phyloP scores from a whole-genome alignment of 2,888 invertebrate species.

The Leuctra nigra region DNA sequence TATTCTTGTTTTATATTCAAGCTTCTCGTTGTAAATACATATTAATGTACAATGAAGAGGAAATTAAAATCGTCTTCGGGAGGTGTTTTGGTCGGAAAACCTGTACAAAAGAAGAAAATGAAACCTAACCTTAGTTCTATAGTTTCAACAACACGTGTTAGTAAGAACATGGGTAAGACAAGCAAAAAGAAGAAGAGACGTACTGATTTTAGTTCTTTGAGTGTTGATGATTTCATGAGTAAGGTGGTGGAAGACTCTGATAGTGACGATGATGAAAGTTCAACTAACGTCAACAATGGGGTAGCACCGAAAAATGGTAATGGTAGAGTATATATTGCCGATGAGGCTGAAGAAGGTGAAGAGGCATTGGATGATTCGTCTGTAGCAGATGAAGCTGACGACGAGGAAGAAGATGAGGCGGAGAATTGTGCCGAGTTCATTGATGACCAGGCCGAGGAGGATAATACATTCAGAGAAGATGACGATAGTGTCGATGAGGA shows the following conservation, averaged over 20 bases:
- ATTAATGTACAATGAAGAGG: no score
- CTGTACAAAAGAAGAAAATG: no score
- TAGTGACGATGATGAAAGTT: background rate
- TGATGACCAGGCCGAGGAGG: background rate
- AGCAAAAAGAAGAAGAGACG: no score
- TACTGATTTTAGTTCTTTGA: no score
- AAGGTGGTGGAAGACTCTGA: slow-evolving; percentile 10
- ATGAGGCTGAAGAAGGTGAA: background rate
- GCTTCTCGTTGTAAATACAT: no score
- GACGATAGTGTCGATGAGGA: slow-evolving; percentile 7
- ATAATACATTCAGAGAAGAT: background rate
- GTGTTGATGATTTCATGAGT: slow-evolving; percentile 23
- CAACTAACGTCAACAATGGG: background rate
- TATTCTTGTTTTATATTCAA: no score
- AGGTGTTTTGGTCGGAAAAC: no score
- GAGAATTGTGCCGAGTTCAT: no score
- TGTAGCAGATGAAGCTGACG: slow-evolving; percentile 3
- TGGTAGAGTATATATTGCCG: background rate
- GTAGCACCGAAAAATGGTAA: background rate
- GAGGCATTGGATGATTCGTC: background rate
- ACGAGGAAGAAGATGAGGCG: background rate
- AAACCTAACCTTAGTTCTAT: no score
- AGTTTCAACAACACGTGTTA: no score
- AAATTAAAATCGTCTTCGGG: no score
- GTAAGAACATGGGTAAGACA: no score